Percentiles rank a stretch among this genome's conserved stretches.
phyloP scores from a whole-genome alignment of 2,113 vertebrate genomes.

The Microcebus ravelobensis region DNA sequence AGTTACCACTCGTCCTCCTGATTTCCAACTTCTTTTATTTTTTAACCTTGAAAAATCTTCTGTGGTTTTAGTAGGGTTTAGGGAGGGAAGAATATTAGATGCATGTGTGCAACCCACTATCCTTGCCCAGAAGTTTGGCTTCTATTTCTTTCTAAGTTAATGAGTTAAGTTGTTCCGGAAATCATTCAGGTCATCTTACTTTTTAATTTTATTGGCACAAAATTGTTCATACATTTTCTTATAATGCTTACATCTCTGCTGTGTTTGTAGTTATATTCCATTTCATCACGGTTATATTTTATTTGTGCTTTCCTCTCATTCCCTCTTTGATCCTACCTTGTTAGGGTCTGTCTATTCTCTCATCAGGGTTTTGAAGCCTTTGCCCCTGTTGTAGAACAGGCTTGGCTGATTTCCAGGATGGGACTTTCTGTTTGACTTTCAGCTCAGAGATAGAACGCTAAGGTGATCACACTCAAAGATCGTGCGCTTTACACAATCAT shows the following conservation, averaged over 20 bases:
- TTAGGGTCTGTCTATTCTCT: neutral
- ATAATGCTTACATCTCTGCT: neutral
- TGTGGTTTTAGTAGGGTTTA: neutral
- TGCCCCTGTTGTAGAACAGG: neutral
- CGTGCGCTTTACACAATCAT: neutral
- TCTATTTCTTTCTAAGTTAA: neutral
- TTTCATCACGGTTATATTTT: neutral
- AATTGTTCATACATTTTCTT: neutral
- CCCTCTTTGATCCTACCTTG: neutral
- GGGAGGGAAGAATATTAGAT: neutral
- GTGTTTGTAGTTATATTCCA: neutral
- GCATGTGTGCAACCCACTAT: neutral
- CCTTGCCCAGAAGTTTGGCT: neutral
- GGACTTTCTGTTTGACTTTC: neutral
- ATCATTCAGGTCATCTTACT: neutral
- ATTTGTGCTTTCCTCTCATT: neutral
- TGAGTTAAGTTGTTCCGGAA: neutral
- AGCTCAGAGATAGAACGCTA: neutral
- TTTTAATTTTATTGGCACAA: conserved; percentile 1
- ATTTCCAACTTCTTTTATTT: neutral
- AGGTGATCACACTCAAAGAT: neutral
- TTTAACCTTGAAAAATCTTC: neutral
- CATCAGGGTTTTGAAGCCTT: neutral
- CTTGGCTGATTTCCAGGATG: neutral
- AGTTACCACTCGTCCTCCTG: neutral